These are phyloP conservation scores for Anseranas semipalmata DNA, from an alignment of 2,113 vertebrate species.

Conservation along the genomic window DNA sequence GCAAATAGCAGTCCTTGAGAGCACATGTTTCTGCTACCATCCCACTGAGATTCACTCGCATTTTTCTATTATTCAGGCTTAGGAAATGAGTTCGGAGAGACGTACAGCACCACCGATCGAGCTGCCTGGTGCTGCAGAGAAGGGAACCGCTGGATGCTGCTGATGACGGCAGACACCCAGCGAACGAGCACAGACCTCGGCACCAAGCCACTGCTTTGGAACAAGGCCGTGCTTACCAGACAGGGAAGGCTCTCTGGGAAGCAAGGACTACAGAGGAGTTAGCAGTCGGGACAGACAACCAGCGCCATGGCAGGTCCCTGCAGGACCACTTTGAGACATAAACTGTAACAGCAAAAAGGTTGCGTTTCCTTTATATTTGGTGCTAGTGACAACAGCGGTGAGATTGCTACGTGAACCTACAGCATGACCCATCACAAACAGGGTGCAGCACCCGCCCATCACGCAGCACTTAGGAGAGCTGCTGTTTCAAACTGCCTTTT, in stretches of 20 bases:
- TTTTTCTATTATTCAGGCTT: background rate
- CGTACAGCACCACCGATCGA: background rate
- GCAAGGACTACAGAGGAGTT: background rate
- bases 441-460: fast-evolving
- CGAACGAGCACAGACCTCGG: background rate
- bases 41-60: background rate
- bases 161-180: background rate
- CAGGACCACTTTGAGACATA: fast-evolving
- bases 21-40: fast-evolving
- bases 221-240: background rate
- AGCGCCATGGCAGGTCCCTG: no score
- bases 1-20: background rate
- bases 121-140: background rate
- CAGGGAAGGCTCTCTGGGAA: background rate
- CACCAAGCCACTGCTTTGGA: background rate
- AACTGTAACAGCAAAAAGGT: background rate
- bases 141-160: background rate
- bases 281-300: background rate
- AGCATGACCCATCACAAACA: fast-evolving
- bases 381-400: background rate
- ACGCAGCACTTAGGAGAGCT: fast-evolving
- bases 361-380: background rate
- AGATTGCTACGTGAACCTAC: background rate
- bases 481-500: background rate
- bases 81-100: background rate